Percentiles rank a stretch among this genome's conserved stretches.
Evolutionary conservation across 2,888 invertebrate species (phyloP).

Genomic region (Drosophila peninsularis): DNA sequence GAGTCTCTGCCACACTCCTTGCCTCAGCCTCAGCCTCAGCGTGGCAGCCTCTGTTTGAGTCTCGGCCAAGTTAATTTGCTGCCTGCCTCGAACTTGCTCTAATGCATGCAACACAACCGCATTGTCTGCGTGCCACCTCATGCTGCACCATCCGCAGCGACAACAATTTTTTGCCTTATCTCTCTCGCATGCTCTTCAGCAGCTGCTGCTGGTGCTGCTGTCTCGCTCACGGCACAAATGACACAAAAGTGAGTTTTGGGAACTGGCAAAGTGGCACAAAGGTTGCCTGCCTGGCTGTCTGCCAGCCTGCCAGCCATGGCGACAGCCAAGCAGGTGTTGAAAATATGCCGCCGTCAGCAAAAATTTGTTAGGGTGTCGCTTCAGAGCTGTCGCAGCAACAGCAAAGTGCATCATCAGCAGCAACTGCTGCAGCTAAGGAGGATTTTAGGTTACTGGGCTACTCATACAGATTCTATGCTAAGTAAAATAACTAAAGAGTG

Average conservation of each 20-base stretch:
- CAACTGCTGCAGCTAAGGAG: conserved; percentile 45
- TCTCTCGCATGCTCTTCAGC: conserved; percentile 7
- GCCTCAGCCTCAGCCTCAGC: background rate
- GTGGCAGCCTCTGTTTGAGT: conserved; percentile 14
- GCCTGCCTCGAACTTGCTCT: conserved; percentile 75
- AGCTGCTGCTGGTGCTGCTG: conserved; percentile 4
- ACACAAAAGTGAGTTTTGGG: conserved; percentile 79
- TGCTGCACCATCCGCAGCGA: conserved; percentile 62
- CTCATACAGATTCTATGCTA: conserved; percentile 2
- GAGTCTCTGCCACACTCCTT: conserved; percentile 12
- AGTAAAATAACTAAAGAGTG: background rate
- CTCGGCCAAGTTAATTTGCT: conserved; percentile 70
- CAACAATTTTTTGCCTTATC: conserved; percentile 66
- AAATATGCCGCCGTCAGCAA: conserved; percentile 72
- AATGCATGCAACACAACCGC: conserved; percentile 68
- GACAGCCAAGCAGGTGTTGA: conserved; percentile 75
- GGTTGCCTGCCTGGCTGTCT: conserved; percentile 66
- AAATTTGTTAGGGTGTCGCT: conserved; percentile 61
- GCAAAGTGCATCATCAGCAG: conserved; percentile 31
- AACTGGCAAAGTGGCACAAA: conserved; percentile 79
- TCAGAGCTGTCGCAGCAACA: conserved; percentile 16
- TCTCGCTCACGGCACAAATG: conserved; percentile 48
- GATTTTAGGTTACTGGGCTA: conserved; percentile 69
- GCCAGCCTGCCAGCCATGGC: conserved; percentile 50
- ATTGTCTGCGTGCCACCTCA: conserved; percentile 24